Evolutionary conservation across 2,113 vertebrate species (phyloP), one percentile per base, ranked within the genome.

Genomic region (Desmodus rotundus): DNA sequence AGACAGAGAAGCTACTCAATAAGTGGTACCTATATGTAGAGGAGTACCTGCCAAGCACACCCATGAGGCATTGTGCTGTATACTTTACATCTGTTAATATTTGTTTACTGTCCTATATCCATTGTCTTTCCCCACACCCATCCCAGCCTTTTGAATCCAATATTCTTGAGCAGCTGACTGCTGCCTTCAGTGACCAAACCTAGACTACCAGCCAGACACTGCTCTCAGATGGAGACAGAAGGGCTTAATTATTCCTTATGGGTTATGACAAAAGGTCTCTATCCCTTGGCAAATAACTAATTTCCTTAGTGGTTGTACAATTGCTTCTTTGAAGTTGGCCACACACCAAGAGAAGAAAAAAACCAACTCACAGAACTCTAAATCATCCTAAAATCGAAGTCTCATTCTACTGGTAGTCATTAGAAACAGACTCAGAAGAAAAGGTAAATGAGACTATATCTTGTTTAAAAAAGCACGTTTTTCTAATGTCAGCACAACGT

Each of bases 361-460:
- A 83, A 36, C 43, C 82, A 84, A 91, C 52, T 81, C 81, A 73
- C 9, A 96, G 93, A 88, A 61, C 68, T 95, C 82, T 96, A 96
- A 95, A 91, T 97, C 88, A 96, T 90, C 41, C 13, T 96, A 93
- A 97, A 93, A 93, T 93, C 1, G 0, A 97, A 97, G 61, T 87
- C 47, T 88, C 95, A 83, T 89, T 97, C 89, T 94, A 52, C 58
- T 86, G 82, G 33, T 72, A 95, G 77, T 94, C 82, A 86, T 97
- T 96, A 95, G 76, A 90, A 63, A 87, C 28, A 96, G 81, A 73
- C 77, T 82, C 10, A 65, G 36, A 96, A 52, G 77, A 81, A 95
- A 95, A 88, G 68, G 54, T 50, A 95, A 96, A 96, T 93, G 77
- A 95, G 33, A 88, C 41, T 94, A 94, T 91, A 94, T 73, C 47